A percentile compares a stretch with the other conserved stretches of the same genome.
Evolutionary conservation across 2,113 vertebrate genomes (phyloP).

Genomic region (Hiodon alosoides): DNA sequence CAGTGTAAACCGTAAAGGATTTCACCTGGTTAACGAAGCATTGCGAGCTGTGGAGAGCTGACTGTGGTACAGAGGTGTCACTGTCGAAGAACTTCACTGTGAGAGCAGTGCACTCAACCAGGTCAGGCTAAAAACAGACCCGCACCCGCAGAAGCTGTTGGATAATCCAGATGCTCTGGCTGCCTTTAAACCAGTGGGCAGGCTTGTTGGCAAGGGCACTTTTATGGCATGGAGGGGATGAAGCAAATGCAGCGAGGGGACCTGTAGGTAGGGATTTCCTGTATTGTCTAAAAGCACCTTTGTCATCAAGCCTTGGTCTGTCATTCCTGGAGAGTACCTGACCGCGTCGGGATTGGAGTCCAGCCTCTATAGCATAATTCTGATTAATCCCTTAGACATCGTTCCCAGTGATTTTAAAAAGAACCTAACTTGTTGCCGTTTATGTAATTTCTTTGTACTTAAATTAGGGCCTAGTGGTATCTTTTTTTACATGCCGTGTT

Average conservation of each 20-base stretch:
- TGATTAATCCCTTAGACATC: too few relatives aligned
- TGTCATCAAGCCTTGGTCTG: too few relatives aligned
- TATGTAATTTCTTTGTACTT: too few relatives aligned
- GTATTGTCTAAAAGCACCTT: too few relatives aligned
- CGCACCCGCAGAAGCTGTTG: neutral
- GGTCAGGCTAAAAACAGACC: conserved; percentile 15
- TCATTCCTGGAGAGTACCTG: too few relatives aligned
- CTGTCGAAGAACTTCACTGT: neutral
- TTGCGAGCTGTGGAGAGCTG: neutral
- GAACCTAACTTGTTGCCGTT: too few relatives aligned
- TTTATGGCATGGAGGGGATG: neutral
- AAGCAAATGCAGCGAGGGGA: neutral
- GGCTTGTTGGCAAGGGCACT: neutral
- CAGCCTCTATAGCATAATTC: too few relatives aligned
- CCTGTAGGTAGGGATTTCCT: neutral
- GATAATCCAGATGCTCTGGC: neutral
- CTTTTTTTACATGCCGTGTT: too few relatives aligned
- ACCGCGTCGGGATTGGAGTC: too few relatives aligned
- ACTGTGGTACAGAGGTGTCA: neutral
- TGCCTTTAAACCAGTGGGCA: neutral
- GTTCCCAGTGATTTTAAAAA: too few relatives aligned
- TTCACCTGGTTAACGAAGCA: neutral
- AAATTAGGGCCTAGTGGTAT: too few relatives aligned
- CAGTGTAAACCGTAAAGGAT: neutral
- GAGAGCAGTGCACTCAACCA: neutral